These are phyloP conservation scores for Syrrhaptes paradoxus DNA, from an alignment of 2,113 vertebrate genomes.

Conservation along the genomic window DNA sequence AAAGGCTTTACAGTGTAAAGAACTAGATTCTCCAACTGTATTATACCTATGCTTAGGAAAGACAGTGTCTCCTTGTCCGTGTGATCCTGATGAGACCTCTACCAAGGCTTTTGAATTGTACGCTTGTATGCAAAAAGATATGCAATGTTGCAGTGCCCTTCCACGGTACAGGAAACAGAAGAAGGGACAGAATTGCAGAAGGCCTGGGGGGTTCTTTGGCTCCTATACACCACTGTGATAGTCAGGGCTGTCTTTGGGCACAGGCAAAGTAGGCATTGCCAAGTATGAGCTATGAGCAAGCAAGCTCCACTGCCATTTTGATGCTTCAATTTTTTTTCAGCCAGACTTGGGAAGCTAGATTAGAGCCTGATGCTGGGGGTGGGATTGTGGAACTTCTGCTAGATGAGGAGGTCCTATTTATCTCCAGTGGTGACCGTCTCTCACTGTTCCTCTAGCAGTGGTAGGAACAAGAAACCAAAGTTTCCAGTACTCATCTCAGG, in stretches of 20 bases:
- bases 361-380: not conserved
- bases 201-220: not conserved
- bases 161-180: not conserved
- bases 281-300: not conserved
- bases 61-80: fast-evolving
- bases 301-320: not conserved
- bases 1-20: not conserved
- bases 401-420: not conserved
- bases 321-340: not conserved
- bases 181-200: not conserved
- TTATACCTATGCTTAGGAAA: not conserved
- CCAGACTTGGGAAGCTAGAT: not conserved
- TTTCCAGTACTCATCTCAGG: not conserved
- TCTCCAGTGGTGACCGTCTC: not conserved
- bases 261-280: not conserved
- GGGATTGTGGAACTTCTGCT: not conserved
- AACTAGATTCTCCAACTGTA: not conserved
- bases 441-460: not conserved
- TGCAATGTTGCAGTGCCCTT: not conserved
- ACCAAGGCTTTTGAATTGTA: not conserved
- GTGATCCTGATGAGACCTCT: not conserved
- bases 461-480: not conserved
- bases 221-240: fast-evolving
- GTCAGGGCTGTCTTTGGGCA: not conserved
- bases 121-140: not conserved